Conservation (phyloP, 2,113 vertebrate species). For the Delphinus delphis region DNA sequence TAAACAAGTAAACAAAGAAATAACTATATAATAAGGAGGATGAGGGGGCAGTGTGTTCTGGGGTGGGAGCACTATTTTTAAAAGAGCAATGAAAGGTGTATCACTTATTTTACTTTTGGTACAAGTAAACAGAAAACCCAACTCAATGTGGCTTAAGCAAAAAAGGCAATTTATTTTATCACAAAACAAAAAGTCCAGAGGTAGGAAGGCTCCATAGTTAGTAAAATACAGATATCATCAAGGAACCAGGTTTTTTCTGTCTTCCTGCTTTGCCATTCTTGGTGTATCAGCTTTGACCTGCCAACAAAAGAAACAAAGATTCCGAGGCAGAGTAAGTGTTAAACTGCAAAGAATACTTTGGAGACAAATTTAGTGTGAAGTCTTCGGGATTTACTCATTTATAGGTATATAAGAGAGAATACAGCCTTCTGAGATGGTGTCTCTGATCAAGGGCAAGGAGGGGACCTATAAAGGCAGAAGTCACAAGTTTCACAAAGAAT, state of each 20-base stretch:
- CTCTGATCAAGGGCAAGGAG: not conserved
- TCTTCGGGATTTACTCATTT: not conserved
- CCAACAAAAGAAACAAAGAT: not conserved
- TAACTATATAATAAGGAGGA: not conserved
- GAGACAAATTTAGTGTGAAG: not conserved
- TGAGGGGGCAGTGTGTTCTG: not conserved
- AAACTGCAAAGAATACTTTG: not conserved
- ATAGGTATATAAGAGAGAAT: not conserved
- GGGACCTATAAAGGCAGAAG: not conserved
- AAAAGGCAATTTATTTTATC: not conserved
- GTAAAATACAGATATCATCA: not conserved
- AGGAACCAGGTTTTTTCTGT: not conserved
- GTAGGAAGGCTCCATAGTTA: not conserved
- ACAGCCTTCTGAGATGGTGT: not conserved
- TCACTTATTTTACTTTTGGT: not conserved
- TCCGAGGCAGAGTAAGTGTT: not conserved
- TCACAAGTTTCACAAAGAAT: not conserved
- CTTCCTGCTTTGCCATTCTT: not conserved
- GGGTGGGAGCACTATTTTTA: not conserved
- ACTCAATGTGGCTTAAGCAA: not conserved
- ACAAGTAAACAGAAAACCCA: not conserved
- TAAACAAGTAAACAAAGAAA: not conserved
- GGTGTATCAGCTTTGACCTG: not conserved
- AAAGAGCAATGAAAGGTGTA: not conserved
- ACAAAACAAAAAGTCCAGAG: not conserved